A percentile compares a stretch with the other conserved stretches of the same genome.
Conservation (phyloP, 1,140 invertebrate species). For the Euglossa dilemma region DNA sequence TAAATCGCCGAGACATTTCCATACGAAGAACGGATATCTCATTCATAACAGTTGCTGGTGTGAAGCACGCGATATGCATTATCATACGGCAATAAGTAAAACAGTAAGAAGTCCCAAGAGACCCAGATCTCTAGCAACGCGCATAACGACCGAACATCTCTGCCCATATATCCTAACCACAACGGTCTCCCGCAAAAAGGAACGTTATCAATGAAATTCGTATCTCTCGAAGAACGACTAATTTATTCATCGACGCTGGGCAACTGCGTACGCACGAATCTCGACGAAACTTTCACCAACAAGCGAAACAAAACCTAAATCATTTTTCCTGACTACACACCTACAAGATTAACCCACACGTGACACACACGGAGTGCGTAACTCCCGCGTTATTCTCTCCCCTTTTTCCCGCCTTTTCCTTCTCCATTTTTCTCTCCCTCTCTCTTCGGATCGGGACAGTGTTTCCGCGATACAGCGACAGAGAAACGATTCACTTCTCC, state of each 20-base stretch:
- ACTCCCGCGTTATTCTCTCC: neutral
- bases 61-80: neutral
- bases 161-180: neutral
- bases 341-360: constrained; percentile 16
- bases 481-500: neutral
- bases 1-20: no score
- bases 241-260: neutral
- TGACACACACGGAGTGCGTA: no score
- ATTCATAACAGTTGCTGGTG: neutral
- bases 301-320: neutral
- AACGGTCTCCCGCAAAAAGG: no score
- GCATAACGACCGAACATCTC: neutral
- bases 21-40: neutral
- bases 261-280: no score
- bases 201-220: neutral
- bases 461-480: neutral
- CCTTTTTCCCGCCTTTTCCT: neutral
- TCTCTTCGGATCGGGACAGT: no score
- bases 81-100: neutral
- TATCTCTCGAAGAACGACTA: neutral
- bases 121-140: no score
- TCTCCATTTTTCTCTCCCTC: neutral
- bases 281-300: constrained; percentile 4
- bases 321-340: constrained; percentile 19
- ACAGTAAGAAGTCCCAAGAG: no score